Base-by-base conservation (phyloP, 2,797 vertebrate genomes). In the Manis javanica region DNA sequence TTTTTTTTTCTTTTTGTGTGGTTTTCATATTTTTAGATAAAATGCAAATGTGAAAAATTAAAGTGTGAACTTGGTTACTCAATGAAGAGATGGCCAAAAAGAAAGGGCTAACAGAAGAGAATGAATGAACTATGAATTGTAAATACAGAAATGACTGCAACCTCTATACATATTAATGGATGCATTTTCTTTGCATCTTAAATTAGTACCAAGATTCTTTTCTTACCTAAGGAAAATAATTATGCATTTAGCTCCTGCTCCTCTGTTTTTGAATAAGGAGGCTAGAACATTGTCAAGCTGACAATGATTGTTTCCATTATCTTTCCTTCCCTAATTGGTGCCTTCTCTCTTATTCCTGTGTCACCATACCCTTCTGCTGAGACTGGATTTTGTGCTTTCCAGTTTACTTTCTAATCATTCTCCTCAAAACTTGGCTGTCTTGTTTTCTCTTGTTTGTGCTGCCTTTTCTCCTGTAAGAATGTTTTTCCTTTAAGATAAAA, bases 1-100 rank as follows among this genome's bases (percentile, higher is more conserved):
- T 71, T 72, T 69, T 72, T 69, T 91, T 31, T 68, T n/a, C 18
- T 90, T 77, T 93, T 89, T 75, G 2, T 78, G 23, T 79, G 4
- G 4, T 77, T 97, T 89, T 87, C 49, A 19, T 83, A 55, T 46
- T 92, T 92, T 95, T 91, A 93, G 29, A 84, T 89, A 81, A 95
- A 90, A 77, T 68, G 42, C 26, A 92, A 96, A 91, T 91, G 37
- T 94, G 6, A 84, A 92, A 89, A 93, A 87, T 87, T 15, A 46
- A 96, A 53, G 19, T 93, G 61, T 71, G 46, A 93, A 64, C 21
- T 69, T 95, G 46, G 23, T 14, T 74, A 69, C 4, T 34, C 91
- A 85, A 82, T 64, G 10, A 84, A 95, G 34, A 42, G 34, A 42
- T 91, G 37, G 23, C 26, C 46, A 61, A 87, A 92, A 74, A 68